Base-by-base conservation (phyloP, 1,140 invertebrate genomes). In the Heliconius himera region DNA sequence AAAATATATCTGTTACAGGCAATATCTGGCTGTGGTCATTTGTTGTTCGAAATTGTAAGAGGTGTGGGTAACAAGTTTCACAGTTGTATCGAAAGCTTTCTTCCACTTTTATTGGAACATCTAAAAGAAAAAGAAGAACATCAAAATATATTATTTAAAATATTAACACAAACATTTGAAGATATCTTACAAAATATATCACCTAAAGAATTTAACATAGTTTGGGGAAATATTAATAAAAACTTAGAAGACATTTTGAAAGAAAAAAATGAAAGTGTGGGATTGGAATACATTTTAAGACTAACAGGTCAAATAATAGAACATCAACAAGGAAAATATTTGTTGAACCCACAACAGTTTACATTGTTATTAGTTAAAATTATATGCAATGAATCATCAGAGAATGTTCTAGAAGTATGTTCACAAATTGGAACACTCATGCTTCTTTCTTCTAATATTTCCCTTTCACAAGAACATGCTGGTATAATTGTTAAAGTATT, bases 21-120 rank as follows among this genome's bases (percentile, higher is more conserved):
- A 77, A 92, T 96, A 29, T 86, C 94, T 60, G 98, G 98, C 16
- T 97, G 97, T 92, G 98, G 97, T 1, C 96, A 97, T 84, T 94
- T 99, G 49, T 90, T 99, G 56, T 99, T 98, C 95, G 97, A 99
- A 95, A 96, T 98, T 66, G 92, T 99, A 41, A 96, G 96, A 85
- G 98, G 98, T 26, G 96, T 97, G 9, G 94, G 96, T 66, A 96
- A 97, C 8, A 97, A 98, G 80, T 97, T 99, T 89, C 98, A 99
- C 88, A 98, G 96, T 41, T 97, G 96, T 84, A 96, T 96, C 5
- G 96, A 96, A 71, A 91, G 95, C 41, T 96, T 97, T 83, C 83
- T 98, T 0, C 93, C 93, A 70, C 85, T 97, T 73, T 95, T 97
- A 33, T 91, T 98, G 4, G 92, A 96, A 82, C 90, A 95, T 81